phyloP scores from a whole-genome alignment of 2,797 vertebrate species.

The Kryptopterus vitreolus region DNA sequence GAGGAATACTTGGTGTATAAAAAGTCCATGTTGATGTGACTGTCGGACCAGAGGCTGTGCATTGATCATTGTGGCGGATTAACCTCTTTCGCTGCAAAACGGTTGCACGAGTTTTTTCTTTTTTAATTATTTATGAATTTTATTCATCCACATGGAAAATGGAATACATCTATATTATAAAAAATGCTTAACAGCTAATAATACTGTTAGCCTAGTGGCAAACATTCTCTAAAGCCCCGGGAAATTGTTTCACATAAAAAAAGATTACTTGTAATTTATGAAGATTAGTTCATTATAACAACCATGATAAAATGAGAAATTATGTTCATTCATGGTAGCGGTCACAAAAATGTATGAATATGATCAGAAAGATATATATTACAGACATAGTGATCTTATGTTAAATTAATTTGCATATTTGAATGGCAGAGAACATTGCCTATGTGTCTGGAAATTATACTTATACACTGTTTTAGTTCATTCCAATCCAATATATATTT shows the following conservation, averaged over 20 bases:
- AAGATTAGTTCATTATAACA: background rate
- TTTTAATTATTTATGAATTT: too few relatives aligned
- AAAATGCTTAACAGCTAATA: background rate
- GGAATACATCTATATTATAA: too few relatives aligned
- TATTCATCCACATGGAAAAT: too few relatives aligned
- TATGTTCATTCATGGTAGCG: too few relatives aligned
- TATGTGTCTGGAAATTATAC: too few relatives aligned
- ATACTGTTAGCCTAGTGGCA: background rate
- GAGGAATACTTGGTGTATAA: background rate
- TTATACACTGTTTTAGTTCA: background rate
- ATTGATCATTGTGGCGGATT: too few relatives aligned
- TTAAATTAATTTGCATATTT: background rate
- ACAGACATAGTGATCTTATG: background rate
- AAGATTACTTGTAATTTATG: background rate
- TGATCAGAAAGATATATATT: background rate
- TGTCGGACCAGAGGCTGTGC: background rate
- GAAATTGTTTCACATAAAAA: background rate
- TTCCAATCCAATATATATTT: background rate
- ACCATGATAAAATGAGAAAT: too few relatives aligned
- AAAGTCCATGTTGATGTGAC: background rate
- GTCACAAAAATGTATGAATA: background rate
- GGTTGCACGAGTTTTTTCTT: too few relatives aligned
- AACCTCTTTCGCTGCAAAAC: background rate
- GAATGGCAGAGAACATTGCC: too few relatives aligned
- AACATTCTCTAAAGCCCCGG: background rate